Evolutionary conservation across 2,113 vertebrate species (phyloP).

Genomic region (Misgurnus anguillicaudatus): DNA sequence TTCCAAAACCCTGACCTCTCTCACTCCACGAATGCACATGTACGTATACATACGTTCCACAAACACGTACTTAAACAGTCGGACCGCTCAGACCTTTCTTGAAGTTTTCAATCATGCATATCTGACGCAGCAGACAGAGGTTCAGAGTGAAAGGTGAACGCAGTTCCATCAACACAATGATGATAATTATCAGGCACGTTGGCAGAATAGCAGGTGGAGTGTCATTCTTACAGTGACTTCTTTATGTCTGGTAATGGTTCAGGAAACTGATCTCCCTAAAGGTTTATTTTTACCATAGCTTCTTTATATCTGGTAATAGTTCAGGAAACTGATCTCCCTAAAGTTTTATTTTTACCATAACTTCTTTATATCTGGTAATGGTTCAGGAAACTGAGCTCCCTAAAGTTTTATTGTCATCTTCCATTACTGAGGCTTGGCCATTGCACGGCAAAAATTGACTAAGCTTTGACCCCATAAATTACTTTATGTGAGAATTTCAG

Average conservation of each 20-base stretch:
- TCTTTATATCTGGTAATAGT: too few relatives aligned
- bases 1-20: not conserved
- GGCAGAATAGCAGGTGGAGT: constrained; percentile 42
- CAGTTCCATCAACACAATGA: not conserved
- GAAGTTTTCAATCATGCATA: not conserved
- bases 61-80: not conserved
- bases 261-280: too few relatives aligned
- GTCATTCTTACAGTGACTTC: constrained; percentile 38
- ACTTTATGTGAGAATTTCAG: too few relatives aligned
- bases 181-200: constrained; percentile 25
- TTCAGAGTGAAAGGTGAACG: not conserved
- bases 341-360: too few relatives aligned
- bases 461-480: too few relatives aligned
- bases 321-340: too few relatives aligned
- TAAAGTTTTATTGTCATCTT: not conserved
- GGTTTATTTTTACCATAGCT: too few relatives aligned
- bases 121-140: not conserved
- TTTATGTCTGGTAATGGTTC: not conserved
- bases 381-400: not conserved
- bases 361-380: not conserved
- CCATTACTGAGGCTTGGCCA: too few relatives aligned
- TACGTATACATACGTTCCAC: not conserved
- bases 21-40: not conserved
- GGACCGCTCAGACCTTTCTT: not conserved
- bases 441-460: too few relatives aligned